Evolutionary conservation across 2,113 vertebrate genomes (phyloP), one percentile per base, ranked within the genome.

Genomic region (Cercocebus atys): DNA sequence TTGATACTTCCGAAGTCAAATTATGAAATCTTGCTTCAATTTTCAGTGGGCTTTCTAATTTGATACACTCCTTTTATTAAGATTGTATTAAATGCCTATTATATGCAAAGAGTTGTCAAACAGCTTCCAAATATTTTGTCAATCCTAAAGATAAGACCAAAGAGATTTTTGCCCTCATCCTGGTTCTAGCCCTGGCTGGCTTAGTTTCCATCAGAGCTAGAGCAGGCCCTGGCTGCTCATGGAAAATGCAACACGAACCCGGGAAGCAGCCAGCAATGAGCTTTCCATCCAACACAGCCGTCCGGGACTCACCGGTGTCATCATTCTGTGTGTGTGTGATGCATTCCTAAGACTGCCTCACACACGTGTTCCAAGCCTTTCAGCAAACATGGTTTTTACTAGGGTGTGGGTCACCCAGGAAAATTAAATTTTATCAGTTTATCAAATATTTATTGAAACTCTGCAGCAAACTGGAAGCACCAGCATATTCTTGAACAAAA

Each of bases 211-310:
- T 32, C 11, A 3, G 12, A 90, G n/a, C 10, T 8, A 38, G 4
- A 16, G 30, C 25, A 72, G 30, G 30, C 27, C 13, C 25, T 8
- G 22, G 20, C 38, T 57, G n/a, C 12, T 78, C 38, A 16, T 17
- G 38, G 66, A 68, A 80, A 18, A 43, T 14, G 8, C 27, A 57
- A n/a, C 18, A 3, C 2, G 2, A 47, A 35, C 7, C 14, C 20
- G 20, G 5, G 32, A 13, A n/a, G 50, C 66, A 27, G 22, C 50
- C 72, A 14, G 27, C 18, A 8, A 1, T 12, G 30, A 55, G 61
- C 22, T 59, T 72, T 5, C 27, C 18, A 11, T 7, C 43, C 6
- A 8, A 18, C 7, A n/a, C 2, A 1, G 4, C 38, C 32, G 5
- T n/a, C 50, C 8, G 0, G 20, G 66, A 22, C 27, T 64, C n/a